Conservation (phyloP, 2,888 invertebrate species). For the Lasioglossum leucozonium region DNA sequence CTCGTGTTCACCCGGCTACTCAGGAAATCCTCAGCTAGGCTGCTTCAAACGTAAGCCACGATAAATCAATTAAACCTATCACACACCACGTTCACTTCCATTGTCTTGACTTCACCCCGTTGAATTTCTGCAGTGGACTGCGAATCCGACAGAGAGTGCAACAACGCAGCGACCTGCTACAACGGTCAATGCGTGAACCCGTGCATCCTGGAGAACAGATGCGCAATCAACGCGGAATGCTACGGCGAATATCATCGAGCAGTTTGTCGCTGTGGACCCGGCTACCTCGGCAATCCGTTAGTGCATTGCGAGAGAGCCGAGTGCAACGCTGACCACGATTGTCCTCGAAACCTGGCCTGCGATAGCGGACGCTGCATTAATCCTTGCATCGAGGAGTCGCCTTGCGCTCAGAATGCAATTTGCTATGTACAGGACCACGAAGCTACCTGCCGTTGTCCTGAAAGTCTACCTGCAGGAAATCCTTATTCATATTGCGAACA, state of each 20-base stretch:
- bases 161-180: slow-evolving; percentile 92
- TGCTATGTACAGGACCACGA: slow-evolving; percentile 93
- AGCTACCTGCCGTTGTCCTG: slow-evolving; percentile 93
- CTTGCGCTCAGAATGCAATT: slow-evolving; percentile 93
- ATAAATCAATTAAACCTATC: background rate
- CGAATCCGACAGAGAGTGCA: slow-evolving; percentile 92
- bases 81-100: background rate
- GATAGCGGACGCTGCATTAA: slow-evolving; percentile 90
- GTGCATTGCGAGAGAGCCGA: slow-evolving; percentile 91
- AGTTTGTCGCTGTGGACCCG: slow-evolving; percentile 91
- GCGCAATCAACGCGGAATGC: slow-evolving; percentile 94
- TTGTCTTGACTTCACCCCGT: background rate
- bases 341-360: slow-evolving; percentile 91
- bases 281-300: slow-evolving; percentile 92
- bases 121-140: slow-evolving; percentile 88
- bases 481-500: slow-evolving; percentile 91
- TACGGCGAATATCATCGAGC: slow-evolving; percentile 92
- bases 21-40: slow-evolving; percentile 93
- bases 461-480: slow-evolving; percentile 91
- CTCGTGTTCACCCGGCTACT: slow-evolving; percentile 92
- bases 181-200: slow-evolving; percentile 93
- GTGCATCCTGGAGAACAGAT: slow-evolving; percentile 92
- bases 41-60: slow-evolving; percentile 87
- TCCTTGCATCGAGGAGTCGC: slow-evolving; percentile 90
- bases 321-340: slow-evolving; percentile 92